Base-by-base conservation (phyloP, 2,797 vertebrate genomes). In the Graptemys geographica region DNA sequence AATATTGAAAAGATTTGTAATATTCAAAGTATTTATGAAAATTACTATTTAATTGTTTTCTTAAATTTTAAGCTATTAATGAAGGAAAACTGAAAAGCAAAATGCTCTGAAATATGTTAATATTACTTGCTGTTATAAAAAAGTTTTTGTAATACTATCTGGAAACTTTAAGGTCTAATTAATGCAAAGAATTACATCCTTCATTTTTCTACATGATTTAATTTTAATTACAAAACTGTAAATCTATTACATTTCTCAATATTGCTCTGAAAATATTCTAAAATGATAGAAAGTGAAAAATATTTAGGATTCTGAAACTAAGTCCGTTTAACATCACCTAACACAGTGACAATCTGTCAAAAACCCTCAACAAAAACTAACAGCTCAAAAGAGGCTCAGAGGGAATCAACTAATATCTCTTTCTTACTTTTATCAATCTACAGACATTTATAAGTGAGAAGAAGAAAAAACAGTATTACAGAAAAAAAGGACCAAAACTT, bases 1-100 rank as follows among this genome's bases (percentile, higher is more conserved):
- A 84, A 88, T 12, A 33, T 92, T 84, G 33, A 83, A 90, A 91
- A 90, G 37, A 90, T 44, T 86, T 84, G 10, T 23, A 52, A 81
- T 44, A 89, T 49, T 92, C 62, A 76, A 90, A 88, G 51, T 83
- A 84, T 81, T 56, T 81, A 84, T 79, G 85, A 90, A 88, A 95
- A 87, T 16, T 69, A 80, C 19, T 80, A 92, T 72, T 90, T 93
- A 74, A 87, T 15, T 86, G 16, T 51, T 16, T 12, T 55, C 53
- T 55, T 56, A 31, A 6, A 91, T 31, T 79, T 57, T 37, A 74
- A 65, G 74, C 5, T 56, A 18, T 62, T n/a, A 55, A 83, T 55
- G 76, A 18, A 44, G 8, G 33, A 88, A 78, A 19, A 57, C 85
- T 65, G n/a, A n/a, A 76, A 90, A 93, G 78, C 41, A 88, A 44